Conservation (phyloP, 2,888 invertebrate genomes). For the Trachelus iudaicus region DNA sequence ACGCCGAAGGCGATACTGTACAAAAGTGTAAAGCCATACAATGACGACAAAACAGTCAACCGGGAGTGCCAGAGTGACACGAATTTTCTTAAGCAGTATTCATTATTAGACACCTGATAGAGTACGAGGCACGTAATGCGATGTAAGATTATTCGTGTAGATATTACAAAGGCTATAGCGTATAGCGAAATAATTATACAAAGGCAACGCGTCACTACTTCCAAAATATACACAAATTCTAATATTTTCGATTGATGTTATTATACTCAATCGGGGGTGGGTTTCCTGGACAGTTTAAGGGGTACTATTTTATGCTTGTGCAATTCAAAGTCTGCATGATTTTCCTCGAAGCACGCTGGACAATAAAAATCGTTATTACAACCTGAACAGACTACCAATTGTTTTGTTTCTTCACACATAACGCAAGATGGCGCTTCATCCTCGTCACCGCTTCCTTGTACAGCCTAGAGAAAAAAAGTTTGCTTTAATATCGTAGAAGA, state of each 20-base stretch:
- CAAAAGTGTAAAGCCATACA: too few species aligned
- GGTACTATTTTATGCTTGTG: constrained; percentile 44
- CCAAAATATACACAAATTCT: too few species aligned
- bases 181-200: too few species aligned
- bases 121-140: too few species aligned
- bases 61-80: too few species aligned
- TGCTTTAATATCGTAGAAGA: neutral
- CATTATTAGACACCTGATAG: too few species aligned
- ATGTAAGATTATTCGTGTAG: too few species aligned
- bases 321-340: constrained; percentile 73
- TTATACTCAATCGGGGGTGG: neutral
- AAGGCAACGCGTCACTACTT: too few species aligned
- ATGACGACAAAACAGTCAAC: too few species aligned
- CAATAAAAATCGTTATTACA: constrained; percentile 88
- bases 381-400: constrained; percentile 77
- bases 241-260: neutral
- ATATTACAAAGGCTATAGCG: too few species aligned
- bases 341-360: constrained; percentile 77
- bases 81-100: too few species aligned
- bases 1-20: too few species aligned
- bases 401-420: constrained; percentile 83
- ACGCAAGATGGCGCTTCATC: constrained; percentile 83
- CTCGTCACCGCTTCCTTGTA: constrained; percentile 28
- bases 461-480: constrained; percentile 11
- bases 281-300: constrained; percentile 20